A percentile compares a stretch with the other conserved stretches of the same genome.
phyloP scores from a whole-genome alignment of 2,888 invertebrate species.

The Ephialtes manifestator region DNA sequence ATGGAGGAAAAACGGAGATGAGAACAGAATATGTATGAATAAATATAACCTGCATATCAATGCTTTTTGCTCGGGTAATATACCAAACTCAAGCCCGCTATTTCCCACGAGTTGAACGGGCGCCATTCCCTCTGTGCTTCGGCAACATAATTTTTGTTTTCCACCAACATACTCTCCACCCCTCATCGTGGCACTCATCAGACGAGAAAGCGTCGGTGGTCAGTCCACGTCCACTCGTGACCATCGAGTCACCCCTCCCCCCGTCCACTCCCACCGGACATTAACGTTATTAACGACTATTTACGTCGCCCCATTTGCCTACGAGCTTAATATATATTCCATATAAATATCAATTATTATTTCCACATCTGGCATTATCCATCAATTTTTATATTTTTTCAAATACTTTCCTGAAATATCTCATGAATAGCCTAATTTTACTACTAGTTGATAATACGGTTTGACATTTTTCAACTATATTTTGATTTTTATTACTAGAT shows the following conservation, averaged over 20 bases:
- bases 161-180: not conserved
- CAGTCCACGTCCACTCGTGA: slow-evolving; percentile 30
- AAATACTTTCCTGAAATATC: too few species aligned
- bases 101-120: slow-evolving; percentile 60
- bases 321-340: slow-evolving; percentile 35
- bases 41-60: slow-evolving; percentile 61
- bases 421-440: too few species aligned
- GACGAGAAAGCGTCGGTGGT: slow-evolving; percentile 36
- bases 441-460: too few species aligned
- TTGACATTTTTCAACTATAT: too few species aligned
- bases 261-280: slow-evolving; percentile 27
- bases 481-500: too few species aligned
- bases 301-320: slow-evolving; percentile 43
- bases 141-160: slow-evolving; percentile 63
- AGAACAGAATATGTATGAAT: slow-evolving; percentile 61
- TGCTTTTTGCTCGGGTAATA: slow-evolving; percentile 59
- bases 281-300: slow-evolving; percentile 69
- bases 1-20: slow-evolving; percentile 30
- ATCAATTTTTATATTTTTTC: not conserved
- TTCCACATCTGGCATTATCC: not conserved
- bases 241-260: slow-evolving; percentile 18
- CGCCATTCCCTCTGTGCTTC: slow-evolving; percentile 28
- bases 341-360: slow-evolving; percentile 23
- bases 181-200: slow-evolving; percentile 22
- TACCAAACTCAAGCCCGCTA: slow-evolving; percentile 40